These are phyloP conservation scores for Charina bottae DNA, from an alignment of 2,113 vertebrate species.

Conservation along the genomic window DNA sequence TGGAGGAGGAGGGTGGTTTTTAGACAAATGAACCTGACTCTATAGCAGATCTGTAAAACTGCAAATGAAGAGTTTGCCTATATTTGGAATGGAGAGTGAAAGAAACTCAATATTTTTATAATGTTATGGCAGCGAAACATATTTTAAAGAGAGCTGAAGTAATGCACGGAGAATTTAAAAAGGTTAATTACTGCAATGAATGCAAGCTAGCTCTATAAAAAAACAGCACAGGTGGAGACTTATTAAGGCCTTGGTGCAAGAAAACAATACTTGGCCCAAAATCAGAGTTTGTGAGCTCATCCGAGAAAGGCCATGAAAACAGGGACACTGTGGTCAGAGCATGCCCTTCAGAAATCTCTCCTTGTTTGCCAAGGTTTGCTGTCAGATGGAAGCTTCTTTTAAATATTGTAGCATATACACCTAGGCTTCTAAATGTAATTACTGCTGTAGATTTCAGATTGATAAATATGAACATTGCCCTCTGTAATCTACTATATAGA, in stretches of 20 bases:
- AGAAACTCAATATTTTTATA: not conserved
- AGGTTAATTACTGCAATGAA: not conserved
- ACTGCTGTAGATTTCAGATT: not conserved
- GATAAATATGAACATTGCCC: not conserved
- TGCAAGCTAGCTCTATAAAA: not conserved
- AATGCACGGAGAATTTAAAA: not conserved
- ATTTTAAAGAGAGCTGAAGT: not conserved
- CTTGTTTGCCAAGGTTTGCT: slow-evolving; percentile 25
- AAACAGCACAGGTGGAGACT: not conserved
- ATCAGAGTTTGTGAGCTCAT: slow-evolving; percentile 18
- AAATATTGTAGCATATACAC: slow-evolving; percentile 14
- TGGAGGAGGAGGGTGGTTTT: not conserved
- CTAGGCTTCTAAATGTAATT: slow-evolving; percentile 17
- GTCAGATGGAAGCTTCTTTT: slow-evolving; percentile 5
- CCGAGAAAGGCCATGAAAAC: slow-evolving; percentile 4
- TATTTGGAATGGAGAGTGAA: not conserved
- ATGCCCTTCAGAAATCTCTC: slow-evolving; percentile 25
- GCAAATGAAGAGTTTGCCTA: not conserved
- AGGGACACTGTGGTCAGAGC: slow-evolving; percentile 7
- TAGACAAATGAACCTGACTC: not conserved
- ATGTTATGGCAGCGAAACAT: not conserved
- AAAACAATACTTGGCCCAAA: slow-evolving; percentile 14
- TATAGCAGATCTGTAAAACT: not conserved
- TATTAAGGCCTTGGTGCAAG: not conserved
- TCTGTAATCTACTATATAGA: not conserved